These are phyloP conservation scores for Nesoenas mayeri DNA, from an alignment of 2,113 vertebrate species.

Conservation along the genomic window DNA sequence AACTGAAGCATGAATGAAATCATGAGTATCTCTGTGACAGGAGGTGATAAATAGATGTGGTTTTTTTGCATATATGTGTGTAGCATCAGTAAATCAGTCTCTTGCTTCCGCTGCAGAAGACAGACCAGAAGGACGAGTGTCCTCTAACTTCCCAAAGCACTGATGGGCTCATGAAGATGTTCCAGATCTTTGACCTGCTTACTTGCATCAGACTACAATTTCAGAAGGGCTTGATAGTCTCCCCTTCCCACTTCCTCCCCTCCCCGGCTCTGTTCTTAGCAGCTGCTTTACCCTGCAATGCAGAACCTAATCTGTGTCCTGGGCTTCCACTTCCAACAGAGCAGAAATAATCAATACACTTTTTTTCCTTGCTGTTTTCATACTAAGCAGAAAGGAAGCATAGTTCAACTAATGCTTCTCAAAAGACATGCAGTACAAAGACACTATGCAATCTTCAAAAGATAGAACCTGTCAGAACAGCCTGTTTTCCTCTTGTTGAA, in stretches of 20 bases:
- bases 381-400: background rate
- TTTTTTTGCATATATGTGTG: fast-evolving
- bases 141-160: background rate
- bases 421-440: background rate
- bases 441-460: background rate
- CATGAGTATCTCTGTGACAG: background rate
- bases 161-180: background rate
- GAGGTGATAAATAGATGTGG: background rate
- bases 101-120: background rate
- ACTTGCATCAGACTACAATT: background rate
- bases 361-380: background rate
- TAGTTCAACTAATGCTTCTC: background rate
- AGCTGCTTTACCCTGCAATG: background rate
- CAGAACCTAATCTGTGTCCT: background rate
- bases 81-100: background rate
- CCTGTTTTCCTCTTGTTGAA: background rate
- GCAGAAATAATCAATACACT: conserved; percentile 19
- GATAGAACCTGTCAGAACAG: background rate
- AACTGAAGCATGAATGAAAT: background rate
- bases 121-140: background rate
- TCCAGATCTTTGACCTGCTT: background rate
- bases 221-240: background rate
- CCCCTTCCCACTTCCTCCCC: fast-evolving
- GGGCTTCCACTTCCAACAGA: background rate
- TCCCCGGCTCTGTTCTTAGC: background rate